Evolutionary conservation across 1,140 invertebrate genomes (phyloP).

Genomic region (Psilanteris sp.): DNA sequence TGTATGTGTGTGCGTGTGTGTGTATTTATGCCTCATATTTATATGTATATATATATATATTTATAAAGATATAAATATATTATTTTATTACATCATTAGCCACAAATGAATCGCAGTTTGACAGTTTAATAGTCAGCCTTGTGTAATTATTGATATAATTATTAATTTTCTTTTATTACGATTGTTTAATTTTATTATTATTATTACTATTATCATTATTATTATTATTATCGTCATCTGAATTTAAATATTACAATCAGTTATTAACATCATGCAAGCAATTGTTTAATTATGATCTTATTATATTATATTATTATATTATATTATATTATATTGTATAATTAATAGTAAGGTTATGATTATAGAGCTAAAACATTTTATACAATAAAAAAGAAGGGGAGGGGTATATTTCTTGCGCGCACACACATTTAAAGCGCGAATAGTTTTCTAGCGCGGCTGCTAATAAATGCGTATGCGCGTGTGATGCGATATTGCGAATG

Average conservation of each 20-base stretch:
- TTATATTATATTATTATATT: slow-evolving; percentile 46
- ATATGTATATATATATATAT: no score
- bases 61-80: no score
- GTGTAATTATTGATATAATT: slow-evolving; percentile 69
- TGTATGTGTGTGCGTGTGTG: no score
- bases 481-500: slow-evolving; percentile 58
- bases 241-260: no score
- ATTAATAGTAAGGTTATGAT: slow-evolving; percentile 42
- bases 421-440: slow-evolving; percentile 58
- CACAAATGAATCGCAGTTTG: slow-evolving; percentile 65
- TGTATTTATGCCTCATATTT: no score
- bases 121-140: slow-evolving; percentile 73
- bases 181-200: slow-evolving; percentile 62
- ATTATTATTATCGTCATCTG: no score
- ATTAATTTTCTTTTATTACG: slow-evolving; percentile 15
- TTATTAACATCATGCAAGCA: slow-evolving; percentile 27
- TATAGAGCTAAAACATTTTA: slow-evolving; percentile 35
- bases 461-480: slow-evolving; percentile 48
- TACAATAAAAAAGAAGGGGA: slow-evolving; percentile 4
- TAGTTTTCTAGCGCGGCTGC: not conserved
- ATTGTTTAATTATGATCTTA: slow-evolving; percentile 65
- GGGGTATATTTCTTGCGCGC: slow-evolving; percentile 24
- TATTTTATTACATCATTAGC: slow-evolving; percentile 53
- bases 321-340: slow-evolving; percentile 22
- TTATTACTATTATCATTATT: no score